These are phyloP conservation scores for Amitus sp. DNA, from an alignment of 2,888 invertebrate species.

Conservation along the genomic window DNA sequence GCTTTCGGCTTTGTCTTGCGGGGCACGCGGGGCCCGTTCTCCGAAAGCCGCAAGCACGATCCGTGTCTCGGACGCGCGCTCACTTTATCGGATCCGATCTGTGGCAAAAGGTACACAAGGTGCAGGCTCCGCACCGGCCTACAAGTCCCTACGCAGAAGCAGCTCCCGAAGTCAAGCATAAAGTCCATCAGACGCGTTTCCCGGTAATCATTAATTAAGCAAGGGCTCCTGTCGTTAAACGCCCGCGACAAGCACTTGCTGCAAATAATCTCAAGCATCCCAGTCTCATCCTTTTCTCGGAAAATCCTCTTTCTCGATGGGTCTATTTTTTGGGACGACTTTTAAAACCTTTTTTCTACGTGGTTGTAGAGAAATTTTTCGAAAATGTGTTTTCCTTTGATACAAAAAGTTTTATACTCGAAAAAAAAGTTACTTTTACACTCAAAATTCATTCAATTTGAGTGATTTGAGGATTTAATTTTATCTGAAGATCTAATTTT, in stretches of 20 bases:
- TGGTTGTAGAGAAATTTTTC: no score
- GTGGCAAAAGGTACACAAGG: slow-evolving; percentile 38
- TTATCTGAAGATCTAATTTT: no score
- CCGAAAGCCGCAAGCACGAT: slow-evolving; percentile 31
- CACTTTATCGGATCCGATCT: slow-evolving; percentile 48
- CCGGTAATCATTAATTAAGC: slow-evolving; percentile 65
- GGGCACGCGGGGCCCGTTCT: slow-evolving; percentile 18
- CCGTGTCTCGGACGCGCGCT: slow-evolving; percentile 26
- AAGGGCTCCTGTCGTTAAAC: slow-evolving; percentile 53
- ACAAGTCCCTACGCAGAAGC: slow-evolving; percentile 41
- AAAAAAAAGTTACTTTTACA: no score
- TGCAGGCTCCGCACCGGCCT: slow-evolving; percentile 25
- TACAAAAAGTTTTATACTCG: no score
- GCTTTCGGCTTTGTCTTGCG: slow-evolving; percentile 6
- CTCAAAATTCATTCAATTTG: no score
- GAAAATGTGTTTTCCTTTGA: no score
- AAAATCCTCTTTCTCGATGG: background rate
- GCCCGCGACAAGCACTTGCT: slow-evolving; percentile 31
- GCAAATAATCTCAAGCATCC: background rate
- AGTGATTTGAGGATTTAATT: no score
- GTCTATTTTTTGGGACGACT: no score
- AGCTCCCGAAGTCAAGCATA: slow-evolving; percentile 44
- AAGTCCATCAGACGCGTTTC: slow-evolving; percentile 63
- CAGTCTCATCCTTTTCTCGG: background rate
- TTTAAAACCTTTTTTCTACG: no score